Conservation (phyloP, 2,888 invertebrate species). For the Rhimphoctona megacephalus region DNA sequence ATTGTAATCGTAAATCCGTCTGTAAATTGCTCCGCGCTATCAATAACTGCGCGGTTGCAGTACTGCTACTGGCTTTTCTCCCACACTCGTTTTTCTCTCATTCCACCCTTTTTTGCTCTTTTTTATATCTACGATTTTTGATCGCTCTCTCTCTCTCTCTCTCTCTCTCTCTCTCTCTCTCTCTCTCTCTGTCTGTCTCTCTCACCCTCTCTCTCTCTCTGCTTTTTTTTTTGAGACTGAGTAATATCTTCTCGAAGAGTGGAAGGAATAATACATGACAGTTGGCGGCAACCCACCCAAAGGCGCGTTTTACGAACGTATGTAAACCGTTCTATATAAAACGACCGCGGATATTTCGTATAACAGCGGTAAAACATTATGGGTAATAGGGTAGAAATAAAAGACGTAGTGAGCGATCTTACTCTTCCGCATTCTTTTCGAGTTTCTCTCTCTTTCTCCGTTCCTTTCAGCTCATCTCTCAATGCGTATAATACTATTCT, state of each 20-base stretch:
- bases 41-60: slow-evolving; percentile 78
- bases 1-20: slow-evolving; percentile 84
- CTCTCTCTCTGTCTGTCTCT: not conserved
- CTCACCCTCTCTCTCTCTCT: slow-evolving; percentile 39
- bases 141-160: not conserved
- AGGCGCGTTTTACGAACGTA: slow-evolving; percentile 38
- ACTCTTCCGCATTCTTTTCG: not conserved
- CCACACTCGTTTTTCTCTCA: slow-evolving; percentile 13
- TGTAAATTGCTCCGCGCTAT: slow-evolving; percentile 82
- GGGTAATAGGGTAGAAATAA: slow-evolving; percentile 34
- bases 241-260: slow-evolving; percentile 52
- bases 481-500: not conserved
- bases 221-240: slow-evolving; percentile 27
- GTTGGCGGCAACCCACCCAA: slow-evolving; percentile 26
- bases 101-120: slow-evolving; percentile 21
- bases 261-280: slow-evolving; percentile 43
- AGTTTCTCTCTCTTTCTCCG: slow-evolving; percentile 9
- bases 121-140: slow-evolving; percentile 29
- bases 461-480: not conserved
- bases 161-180: slow-evolving; percentile 32
- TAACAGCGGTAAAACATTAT: slow-evolving; percentile 49
- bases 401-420: slow-evolving; percentile 40
- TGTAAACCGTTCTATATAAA: slow-evolving; percentile 19
- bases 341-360: slow-evolving; percentile 28
- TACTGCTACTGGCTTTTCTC: slow-evolving; percentile 67